Percentiles rank a stretch among this genome's conserved stretches.
phyloP scores from a whole-genome alignment of 1,140 invertebrate genomes.

The Mycetomoellerius zeteki region DNA sequence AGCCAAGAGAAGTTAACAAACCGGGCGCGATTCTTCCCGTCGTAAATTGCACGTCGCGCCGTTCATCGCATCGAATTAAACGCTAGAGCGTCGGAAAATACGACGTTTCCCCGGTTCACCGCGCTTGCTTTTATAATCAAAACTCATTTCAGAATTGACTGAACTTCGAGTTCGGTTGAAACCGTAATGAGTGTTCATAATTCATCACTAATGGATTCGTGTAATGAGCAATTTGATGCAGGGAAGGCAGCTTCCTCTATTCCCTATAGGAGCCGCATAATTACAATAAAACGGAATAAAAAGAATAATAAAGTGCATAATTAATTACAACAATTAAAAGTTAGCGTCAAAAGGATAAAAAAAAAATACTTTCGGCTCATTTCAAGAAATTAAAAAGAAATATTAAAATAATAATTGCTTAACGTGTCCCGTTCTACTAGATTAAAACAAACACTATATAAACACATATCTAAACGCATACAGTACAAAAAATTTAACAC shows the following conservation, averaged over 20 bases:
- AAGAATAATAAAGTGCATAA: not conserved
- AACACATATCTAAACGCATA: not conserved
- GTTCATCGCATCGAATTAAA: slow-evolving; percentile 30
- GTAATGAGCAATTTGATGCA: slow-evolving; percentile 16
- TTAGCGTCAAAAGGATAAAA: not conserved
- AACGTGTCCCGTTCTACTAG: not conserved
- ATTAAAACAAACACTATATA: not conserved
- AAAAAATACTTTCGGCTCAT: not conserved
- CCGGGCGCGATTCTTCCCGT: slow-evolving; percentile 40
- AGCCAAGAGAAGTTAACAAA: slow-evolving; percentile 49
- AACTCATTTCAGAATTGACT: not conserved
- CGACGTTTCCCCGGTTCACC: not conserved
- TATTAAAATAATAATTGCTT: not conserved
- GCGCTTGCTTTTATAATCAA: slow-evolving; percentile 25
- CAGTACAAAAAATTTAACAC: not conserved
- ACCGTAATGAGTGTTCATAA: slow-evolving; percentile 35
- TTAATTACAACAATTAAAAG: slow-evolving; percentile 7
- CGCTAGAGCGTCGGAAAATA: slow-evolving; percentile 15
- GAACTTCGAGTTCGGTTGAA: not conserved
- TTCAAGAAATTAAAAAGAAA: not conserved
- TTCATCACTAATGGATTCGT: slow-evolving; percentile 35
- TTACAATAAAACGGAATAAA: not conserved
- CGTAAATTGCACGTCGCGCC: slow-evolving; percentile 30
- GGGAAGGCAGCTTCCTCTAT: not conserved
- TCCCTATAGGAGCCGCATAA: not conserved